Evolutionary conservation across 2,888 invertebrate species (phyloP), one percentile per base, ranked within the genome.

Genomic region (Cistogaster globosa): DNA sequence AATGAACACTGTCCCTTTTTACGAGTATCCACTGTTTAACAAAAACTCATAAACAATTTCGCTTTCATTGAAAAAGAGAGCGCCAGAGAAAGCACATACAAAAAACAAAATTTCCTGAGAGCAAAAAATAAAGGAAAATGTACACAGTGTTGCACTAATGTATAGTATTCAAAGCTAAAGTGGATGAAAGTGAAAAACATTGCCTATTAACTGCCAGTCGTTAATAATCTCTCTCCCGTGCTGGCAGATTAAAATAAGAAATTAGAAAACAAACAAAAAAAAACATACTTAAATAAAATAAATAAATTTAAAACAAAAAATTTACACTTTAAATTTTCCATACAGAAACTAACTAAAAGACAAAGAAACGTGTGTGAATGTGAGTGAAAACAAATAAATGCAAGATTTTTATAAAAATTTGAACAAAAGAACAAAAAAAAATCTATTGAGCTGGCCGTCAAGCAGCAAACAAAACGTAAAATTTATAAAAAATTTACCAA

Each of bases 401-500:
- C 7, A 42, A 42, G 2, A 12, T 14, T 11, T 14, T 42, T 14
- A 48, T 48, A 14, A 74, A 77, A 68, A 26, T 2, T 62, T 36
- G 48, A 62, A 36, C n/a, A 63, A 14, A 63, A 26, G 18, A 11
- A 57, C 65, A 57, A 71, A 72, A 51, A 53, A 74, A 84, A 77
- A 68, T 72, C 67, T 36, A 76, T 78, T 82, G 85, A 75, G 60
- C 85, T 85, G 85, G 85, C 85, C 85, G 69, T 82, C 85, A 85
- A 82, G 38, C 85, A 85, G 65, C 82, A 85, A 45, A 85, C 85
- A 42, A 85, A 82, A 82, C 85, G 69, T 71, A 85, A 82, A 85
- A 85, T 85, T 38, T 85, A 85, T 79, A 85, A 32, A 78, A 85
- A 85, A 85, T 75, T 85, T 26, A 79, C 85, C 65, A 82, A 85